Percentiles rank a stretch among this genome's conserved stretches.
These are phyloP conservation scores for Drosophila heteroneura DNA, from an alignment of 2,888 invertebrate species.

Conservation along the genomic window DNA sequence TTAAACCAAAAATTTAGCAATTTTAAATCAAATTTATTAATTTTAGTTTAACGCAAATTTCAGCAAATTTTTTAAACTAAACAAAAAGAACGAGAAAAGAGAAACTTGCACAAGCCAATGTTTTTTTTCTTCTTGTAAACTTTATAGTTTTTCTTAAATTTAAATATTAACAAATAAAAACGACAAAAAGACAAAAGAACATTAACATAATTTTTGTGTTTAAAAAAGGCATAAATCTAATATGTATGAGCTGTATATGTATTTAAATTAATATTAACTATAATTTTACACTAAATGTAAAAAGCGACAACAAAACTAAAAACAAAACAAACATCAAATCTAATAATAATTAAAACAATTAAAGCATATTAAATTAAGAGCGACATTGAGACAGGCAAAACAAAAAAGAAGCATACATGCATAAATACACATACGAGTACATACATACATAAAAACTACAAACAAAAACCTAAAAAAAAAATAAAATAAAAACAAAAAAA, in stretches of 20 bases:
- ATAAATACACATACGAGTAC: slow-evolving; percentile 20
- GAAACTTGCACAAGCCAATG: slow-evolving; percentile 79
- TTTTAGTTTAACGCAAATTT: slow-evolving; percentile 65
- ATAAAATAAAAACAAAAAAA: slow-evolving; percentile 17
- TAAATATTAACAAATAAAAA: slow-evolving; percentile 60
- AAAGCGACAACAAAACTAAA: slow-evolving; percentile 55
- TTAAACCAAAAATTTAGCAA: slow-evolving; percentile 81
- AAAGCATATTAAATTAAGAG: slow-evolving; percentile 54
- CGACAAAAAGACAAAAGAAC: slow-evolving; percentile 71
- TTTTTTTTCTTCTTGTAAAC: slow-evolving; percentile 49
- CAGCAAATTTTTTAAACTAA: slow-evolving; percentile 26
- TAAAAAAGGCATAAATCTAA: slow-evolving; percentile 77
- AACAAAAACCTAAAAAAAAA: slow-evolving; percentile 21
- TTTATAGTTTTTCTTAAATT: slow-evolving; percentile 45
- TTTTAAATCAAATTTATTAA: slow-evolving; percentile 80
- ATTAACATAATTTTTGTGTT: slow-evolving; percentile 77
- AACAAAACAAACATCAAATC: slow-evolving; percentile 33
- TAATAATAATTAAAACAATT: slow-evolving; percentile 43
- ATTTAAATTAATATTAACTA: slow-evolving; percentile 76
- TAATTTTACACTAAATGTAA: slow-evolving; percentile 80
- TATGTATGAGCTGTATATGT: slow-evolving; percentile 78
- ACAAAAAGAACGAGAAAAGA: slow-evolving; percentile 29
- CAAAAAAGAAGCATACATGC: slow-evolving; percentile 24
- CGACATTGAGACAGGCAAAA: slow-evolving; percentile 48
- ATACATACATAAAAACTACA: slow-evolving; percentile 9